A percentile compares a stretch with the other conserved stretches of the same genome.
Conservation (phyloP, 2,888 invertebrate species). For the Acrobeloides nanus region DNA sequence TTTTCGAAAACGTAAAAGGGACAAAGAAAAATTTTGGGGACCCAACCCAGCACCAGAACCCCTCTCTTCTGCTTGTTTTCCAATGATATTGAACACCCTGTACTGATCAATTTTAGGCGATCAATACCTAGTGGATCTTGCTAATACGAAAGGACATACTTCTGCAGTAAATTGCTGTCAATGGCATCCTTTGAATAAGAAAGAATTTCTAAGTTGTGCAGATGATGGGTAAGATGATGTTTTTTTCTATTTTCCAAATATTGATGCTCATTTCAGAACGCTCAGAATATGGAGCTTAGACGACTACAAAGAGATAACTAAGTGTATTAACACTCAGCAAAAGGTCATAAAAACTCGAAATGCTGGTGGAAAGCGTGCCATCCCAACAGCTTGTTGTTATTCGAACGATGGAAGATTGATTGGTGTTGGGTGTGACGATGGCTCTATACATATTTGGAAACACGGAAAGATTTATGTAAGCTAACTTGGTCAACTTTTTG, state of each 20-base stretch:
- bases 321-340: conserved; percentile 46
- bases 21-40: no score
- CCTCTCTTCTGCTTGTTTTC: no score
- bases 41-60: no score
- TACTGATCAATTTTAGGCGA: conserved; percentile 71
- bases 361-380: conserved; percentile 43
- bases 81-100: no score
- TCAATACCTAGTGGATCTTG: conserved; percentile 89
- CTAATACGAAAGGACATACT: conserved; percentile 84
- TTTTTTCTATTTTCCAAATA: conserved; percentile 4
- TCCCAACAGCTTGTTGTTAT: conserved; percentile 42
- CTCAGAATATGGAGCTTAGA: conserved; percentile 81
- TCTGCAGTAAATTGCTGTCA: conserved; percentile 79
- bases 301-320: conserved; percentile 60
- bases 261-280: conserved; percentile 60
- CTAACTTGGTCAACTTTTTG: conserved; percentile 7
- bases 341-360: conserved; percentile 47
- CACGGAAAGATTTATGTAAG: conserved; percentile 74
- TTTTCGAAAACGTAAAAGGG: no score
- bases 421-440: conserved; percentile 85
- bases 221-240: conserved; percentile 68
- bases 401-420: conserved; percentile 63
- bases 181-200: conserved; percentile 83
- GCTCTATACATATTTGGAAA: conserved; percentile 95
- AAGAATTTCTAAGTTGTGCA: conserved; percentile 88